A percentile compares a stretch with the other conserved stretches of the same genome.
Evolutionary conservation across 1,140 invertebrate genomes (phyloP).

Genomic region (Oscheius sp.): DNA sequence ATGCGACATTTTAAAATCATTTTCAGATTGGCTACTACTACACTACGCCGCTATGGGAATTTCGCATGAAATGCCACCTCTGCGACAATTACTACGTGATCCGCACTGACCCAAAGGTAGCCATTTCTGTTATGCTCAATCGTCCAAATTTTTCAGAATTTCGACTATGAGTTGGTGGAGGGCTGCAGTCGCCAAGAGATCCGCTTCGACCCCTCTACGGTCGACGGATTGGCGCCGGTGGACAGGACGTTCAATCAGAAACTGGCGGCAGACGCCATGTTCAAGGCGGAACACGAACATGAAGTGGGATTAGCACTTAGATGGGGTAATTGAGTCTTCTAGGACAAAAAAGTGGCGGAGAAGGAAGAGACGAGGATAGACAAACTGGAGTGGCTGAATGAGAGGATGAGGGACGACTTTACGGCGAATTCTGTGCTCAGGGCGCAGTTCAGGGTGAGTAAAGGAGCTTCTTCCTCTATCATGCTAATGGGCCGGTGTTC

Average conservation of each 20-base stretch:
- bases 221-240: slow-evolving; percentile 76
- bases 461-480: not conserved
- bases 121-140: slow-evolving; percentile 1
- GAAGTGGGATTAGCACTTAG: slow-evolving; percentile 6
- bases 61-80: slow-evolving; percentile 97
- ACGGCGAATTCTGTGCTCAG: slow-evolving; percentile 49
- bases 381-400: slow-evolving; percentile 53
- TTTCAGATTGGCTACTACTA: slow-evolving; percentile 94
- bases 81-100: slow-evolving; percentile 97
- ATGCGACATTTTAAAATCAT: slow-evolving; percentile 4
- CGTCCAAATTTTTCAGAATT: slow-evolving; percentile 71
- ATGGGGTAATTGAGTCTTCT: not conserved
- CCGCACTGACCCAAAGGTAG: slow-evolving; percentile 92
- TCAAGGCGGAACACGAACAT: slow-evolving; percentile 52
- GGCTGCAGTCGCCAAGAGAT: slow-evolving; percentile 94
- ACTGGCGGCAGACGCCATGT: slow-evolving; percentile 58
- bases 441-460: slow-evolving; percentile 49
- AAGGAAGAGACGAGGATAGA: slow-evolving; percentile 47
- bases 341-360: slow-evolving; percentile 51
- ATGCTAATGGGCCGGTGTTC: not conserved
- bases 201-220: slow-evolving; percentile 92
- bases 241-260: slow-evolving; percentile 52
- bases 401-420: slow-evolving; percentile 57
- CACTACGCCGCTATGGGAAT: slow-evolving; percentile 93
- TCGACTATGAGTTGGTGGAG: slow-evolving; percentile 91